Conservation (phyloP, 2,797 vertebrate genomes). For the Dendrocincla fuliginosa region DNA sequence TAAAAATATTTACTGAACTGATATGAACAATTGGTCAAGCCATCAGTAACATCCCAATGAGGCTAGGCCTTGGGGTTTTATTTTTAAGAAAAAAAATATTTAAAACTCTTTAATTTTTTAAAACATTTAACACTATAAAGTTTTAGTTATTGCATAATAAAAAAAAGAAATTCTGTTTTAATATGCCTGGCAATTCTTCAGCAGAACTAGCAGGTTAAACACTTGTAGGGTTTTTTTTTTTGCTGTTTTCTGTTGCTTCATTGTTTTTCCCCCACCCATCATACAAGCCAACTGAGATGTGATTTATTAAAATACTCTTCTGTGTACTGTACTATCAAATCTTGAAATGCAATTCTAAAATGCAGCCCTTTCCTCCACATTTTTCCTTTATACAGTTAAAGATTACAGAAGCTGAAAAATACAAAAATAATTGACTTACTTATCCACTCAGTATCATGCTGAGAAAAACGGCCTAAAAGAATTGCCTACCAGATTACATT, state of each 20-base stretch:
- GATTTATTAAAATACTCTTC: neutral
- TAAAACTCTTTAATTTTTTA: accelerated
- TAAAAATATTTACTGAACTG: neutral
- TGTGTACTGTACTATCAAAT: neutral
- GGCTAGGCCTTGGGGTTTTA: neutral
- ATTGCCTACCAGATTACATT: neutral
- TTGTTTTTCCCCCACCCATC: accelerated
- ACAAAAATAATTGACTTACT: neutral
- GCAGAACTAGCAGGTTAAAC: neutral
- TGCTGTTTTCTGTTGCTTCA: neutral
- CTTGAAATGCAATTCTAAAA: neutral
- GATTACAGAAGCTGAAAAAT: neutral
- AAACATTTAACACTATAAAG: neutral
- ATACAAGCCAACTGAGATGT: neutral
- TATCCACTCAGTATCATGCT: neutral
- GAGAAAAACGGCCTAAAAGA: neutral
- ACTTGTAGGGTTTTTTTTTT: neutral
- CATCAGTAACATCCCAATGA: neutral
- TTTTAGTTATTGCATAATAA: neutral
- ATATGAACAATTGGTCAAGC: neutral
- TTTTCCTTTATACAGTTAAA: neutral
- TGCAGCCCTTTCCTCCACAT: accelerated
- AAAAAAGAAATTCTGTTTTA: neutral
- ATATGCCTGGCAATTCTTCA: neutral
- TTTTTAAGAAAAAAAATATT: neutral